Evolutionary conservation across 2,888 invertebrate genomes (phyloP).

Genomic region (Eilema griseolum): DNA sequence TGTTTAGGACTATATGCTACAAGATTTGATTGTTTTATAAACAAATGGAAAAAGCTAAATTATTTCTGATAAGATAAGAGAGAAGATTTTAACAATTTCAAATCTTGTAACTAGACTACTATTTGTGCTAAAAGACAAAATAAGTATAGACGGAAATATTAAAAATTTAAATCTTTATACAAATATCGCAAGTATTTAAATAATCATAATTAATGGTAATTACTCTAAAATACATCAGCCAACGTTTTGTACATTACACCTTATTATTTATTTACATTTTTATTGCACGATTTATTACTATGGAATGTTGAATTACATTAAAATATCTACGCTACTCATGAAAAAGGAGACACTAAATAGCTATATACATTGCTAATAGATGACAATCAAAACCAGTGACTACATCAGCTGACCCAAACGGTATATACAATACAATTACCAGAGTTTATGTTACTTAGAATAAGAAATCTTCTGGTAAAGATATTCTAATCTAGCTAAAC

Average conservation of each 20-base stretch:
- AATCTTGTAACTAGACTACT: constrained; percentile 24
- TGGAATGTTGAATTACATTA: constrained; percentile 77
- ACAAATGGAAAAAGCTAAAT: constrained; percentile 1
- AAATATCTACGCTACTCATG: constrained; percentile 46
- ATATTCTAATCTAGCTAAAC: constrained; percentile 52
- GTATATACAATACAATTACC: constrained; percentile 27
- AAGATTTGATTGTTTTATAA: constrained; percentile 16
- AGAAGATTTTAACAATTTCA: neutral
- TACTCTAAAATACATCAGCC: constrained; percentile 38
- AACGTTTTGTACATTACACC: constrained; percentile 49
- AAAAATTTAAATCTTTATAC: constrained; percentile 31
- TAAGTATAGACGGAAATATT: constrained; percentile 27
- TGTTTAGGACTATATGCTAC: constrained; percentile 23
- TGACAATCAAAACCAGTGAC: neutral
- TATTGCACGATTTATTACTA: constrained; percentile 75
- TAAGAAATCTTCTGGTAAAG: constrained; percentile 68
- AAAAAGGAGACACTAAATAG: constrained; percentile 35
- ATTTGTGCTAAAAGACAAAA: constrained; percentile 43
- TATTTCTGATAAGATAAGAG: neutral
- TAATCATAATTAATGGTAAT: constrained; percentile 25
- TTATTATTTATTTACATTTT: constrained; percentile 57
- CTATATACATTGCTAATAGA: constrained; percentile 39
- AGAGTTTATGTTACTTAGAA: constrained; percentile 51
- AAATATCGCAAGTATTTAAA: constrained; percentile 35
- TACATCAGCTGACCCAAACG: constrained; percentile 16